These are phyloP conservation scores for Pantherophis guttatus DNA, from an alignment of 2,113 vertebrate species.

Conservation along the genomic window DNA sequence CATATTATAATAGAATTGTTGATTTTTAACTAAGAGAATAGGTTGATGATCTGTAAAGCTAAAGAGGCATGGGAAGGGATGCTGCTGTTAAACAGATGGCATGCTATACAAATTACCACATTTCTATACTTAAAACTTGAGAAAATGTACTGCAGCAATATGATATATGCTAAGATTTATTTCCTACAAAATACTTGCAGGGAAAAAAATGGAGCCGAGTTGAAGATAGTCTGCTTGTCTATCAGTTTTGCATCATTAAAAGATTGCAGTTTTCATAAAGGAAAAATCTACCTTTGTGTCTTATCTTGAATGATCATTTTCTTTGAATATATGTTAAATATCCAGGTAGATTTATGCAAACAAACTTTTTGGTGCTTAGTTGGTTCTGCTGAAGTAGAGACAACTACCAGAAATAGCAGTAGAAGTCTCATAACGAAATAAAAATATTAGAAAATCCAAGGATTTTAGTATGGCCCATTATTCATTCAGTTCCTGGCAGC, in stretches of 20 bases:
- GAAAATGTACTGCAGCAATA: constrained; percentile 60
- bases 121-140: constrained; percentile 57
- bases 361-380: constrained; percentile 66
- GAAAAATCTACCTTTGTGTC: constrained; percentile 39
- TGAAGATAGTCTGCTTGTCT: constrained; percentile 16
- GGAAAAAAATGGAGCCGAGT: constrained; percentile 31
- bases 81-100: constrained; percentile 51
- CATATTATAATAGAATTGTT: constrained; percentile 25
- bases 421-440: constrained; percentile 79
- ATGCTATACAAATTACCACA: constrained; percentile 42
- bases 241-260: constrained; percentile 25
- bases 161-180: constrained; percentile 50
- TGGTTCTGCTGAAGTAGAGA: constrained; percentile 64
- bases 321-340: constrained; percentile 50
- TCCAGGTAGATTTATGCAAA: constrained; percentile 56
- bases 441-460: constrained; percentile 82
- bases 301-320: constrained; percentile 46
- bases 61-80: constrained; percentile 22
- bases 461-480: constrained; percentile 90
- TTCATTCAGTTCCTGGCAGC: constrained; percentile 93
- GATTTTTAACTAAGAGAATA: constrained; percentile 45
- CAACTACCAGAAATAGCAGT: constrained; percentile 76
- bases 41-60: constrained; percentile 36
- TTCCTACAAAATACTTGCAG: constrained; percentile 50
- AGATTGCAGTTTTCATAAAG: constrained; percentile 26